Conservation (phyloP, 2,888 invertebrate genomes). For the Phengaris arion region DNA sequence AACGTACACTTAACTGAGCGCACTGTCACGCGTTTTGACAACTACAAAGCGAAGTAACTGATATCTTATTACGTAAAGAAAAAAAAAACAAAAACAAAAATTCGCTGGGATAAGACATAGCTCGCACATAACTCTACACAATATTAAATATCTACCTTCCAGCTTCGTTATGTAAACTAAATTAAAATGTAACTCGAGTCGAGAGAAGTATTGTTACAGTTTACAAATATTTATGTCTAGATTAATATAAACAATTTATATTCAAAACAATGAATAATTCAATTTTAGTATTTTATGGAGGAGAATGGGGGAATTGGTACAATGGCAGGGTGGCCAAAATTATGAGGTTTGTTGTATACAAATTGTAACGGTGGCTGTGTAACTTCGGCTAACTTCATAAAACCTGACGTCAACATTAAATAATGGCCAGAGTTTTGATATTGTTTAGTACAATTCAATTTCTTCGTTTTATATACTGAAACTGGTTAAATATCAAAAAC, state of each 20-base stretch:
- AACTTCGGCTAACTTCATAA: slow-evolving; percentile 59
- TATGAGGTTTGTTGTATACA: slow-evolving; percentile 68
- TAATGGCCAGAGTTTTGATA: slow-evolving; percentile 62
- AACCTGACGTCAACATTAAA: slow-evolving; percentile 68
- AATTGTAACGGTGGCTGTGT: slow-evolving; percentile 67
- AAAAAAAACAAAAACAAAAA: no score
- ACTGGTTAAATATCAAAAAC: not conserved
- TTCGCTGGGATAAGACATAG: no score
- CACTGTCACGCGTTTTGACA: no score
- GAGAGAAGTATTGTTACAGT: slow-evolving; percentile 32
- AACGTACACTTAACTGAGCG: no score
- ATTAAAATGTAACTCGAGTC: slow-evolving; percentile 31
- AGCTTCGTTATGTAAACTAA: not conserved
- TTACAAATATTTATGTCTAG: slow-evolving; percentile 20
- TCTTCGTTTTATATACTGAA: not conserved
- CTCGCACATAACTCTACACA: no score
- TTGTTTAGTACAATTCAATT: slow-evolving; percentile 39
- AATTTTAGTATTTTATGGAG: slow-evolving; percentile 33
- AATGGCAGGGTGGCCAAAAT: slow-evolving; percentile 44
- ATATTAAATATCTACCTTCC: not conserved
- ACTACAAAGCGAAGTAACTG: no score
- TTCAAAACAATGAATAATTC: slow-evolving; percentile 39
- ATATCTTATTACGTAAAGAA: no score
- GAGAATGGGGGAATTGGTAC: slow-evolving; percentile 37
- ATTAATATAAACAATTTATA: slow-evolving; percentile 34